Percentiles rank a stretch among this genome's conserved stretches.
Conservation (phyloP, 1,140 invertebrate genomes). For the Pseudobourletiella spinata region DNA sequence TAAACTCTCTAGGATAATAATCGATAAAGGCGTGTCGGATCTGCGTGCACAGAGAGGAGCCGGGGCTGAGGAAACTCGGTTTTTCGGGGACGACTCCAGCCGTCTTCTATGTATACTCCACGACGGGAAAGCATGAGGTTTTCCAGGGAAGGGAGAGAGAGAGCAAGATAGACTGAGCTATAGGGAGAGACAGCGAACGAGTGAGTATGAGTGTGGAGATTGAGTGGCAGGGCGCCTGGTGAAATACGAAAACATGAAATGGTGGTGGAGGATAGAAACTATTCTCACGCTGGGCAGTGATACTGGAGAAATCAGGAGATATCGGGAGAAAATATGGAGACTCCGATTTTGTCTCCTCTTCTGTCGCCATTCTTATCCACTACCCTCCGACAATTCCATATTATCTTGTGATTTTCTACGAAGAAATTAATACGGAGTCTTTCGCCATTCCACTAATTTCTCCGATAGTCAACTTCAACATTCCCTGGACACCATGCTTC, state of each 20-base stretch:
- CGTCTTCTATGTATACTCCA: not conserved
- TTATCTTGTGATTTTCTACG: too few relatives aligned
- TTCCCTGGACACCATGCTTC: too few relatives aligned
- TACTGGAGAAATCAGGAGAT: slow-evolving; percentile 7
- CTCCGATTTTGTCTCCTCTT: slow-evolving; percentile 7
- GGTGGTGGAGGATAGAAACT: slow-evolving; percentile 1
- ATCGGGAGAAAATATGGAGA: slow-evolving; percentile 14
- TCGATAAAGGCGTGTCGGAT: slow-evolving; percentile 29
- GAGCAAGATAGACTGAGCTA: too few relatives aligned
- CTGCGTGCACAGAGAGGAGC: slow-evolving; percentile 7
- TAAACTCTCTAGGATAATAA: slow-evolving; percentile 7
- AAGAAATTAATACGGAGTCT: too few relatives aligned
- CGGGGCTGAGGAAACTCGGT: slow-evolving; percentile 2
- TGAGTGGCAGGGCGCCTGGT: slow-evolving; percentile 2
- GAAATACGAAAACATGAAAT: slow-evolving; percentile 1
- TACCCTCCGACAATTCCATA: too few relatives aligned
- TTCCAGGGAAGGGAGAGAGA: slow-evolving; percentile 4
- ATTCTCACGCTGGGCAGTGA: slow-evolving; percentile 1
- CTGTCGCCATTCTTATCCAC: not conserved
- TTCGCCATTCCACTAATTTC: not conserved
- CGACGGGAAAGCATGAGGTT: not conserved
- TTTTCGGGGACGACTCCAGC: not conserved
- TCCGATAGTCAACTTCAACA: not conserved
- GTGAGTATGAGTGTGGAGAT: not conserved
- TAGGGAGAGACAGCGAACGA: not conserved